phyloP scores from a whole-genome alignment of 2,797 vertebrate genomes.

The Gila robusta region DNA sequence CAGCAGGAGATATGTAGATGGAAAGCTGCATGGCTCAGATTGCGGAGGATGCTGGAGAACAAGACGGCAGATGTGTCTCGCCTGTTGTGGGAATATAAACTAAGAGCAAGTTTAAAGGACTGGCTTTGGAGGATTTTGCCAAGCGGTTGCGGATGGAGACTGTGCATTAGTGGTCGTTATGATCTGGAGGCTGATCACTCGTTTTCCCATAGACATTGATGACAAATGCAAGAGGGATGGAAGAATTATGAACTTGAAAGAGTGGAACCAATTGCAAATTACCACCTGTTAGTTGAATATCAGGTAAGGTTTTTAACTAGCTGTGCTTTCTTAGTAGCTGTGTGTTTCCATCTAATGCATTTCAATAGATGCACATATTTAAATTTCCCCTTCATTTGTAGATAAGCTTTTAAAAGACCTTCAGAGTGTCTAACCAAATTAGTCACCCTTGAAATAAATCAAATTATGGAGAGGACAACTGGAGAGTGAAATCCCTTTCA shows the following conservation, averaged over 20 bases:
- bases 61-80: constrained; percentile 66
- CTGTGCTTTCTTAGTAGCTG: neutral
- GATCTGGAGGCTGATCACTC: constrained; percentile 72
- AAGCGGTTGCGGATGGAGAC: constrained; percentile 61
- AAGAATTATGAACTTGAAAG: constrained; percentile 53
- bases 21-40: constrained; percentile 62
- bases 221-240: constrained; percentile 65
- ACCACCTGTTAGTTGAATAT: constrained; percentile 81
- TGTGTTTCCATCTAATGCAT: neutral
- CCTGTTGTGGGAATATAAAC: constrained; percentile 70
- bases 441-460: neutral
- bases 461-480: neutral
- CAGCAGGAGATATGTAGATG: constrained; percentile 59
- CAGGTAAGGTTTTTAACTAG: constrained; percentile 72
- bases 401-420: constrained; percentile 2
- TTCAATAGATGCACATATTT: constrained; percentile 29
- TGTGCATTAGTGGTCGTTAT: constrained; percentile 65
- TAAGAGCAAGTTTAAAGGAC: constrained; percentile 61
- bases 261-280: constrained; percentile 70
- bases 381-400: neutral
- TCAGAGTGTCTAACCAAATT: neutral
- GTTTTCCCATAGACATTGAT: constrained; percentile 79
- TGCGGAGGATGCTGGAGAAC: constrained; percentile 73
- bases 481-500: neutral
- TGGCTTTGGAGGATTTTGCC: constrained; percentile 63